phyloP scores from a whole-genome alignment of 1,140 invertebrate genomes.

The Marisa cornuarietis region DNA sequence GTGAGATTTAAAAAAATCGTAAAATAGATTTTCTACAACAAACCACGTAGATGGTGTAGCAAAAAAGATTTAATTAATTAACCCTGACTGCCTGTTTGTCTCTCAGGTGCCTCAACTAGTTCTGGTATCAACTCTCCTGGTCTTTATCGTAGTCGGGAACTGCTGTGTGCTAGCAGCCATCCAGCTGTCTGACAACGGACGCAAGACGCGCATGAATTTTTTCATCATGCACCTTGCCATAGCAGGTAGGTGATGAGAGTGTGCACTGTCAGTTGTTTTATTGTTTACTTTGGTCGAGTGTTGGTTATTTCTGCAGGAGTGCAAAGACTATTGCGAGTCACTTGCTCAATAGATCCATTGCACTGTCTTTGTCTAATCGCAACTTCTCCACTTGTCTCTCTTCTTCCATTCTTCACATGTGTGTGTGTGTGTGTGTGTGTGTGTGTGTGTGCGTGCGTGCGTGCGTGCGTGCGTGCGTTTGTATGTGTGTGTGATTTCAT shows the following conservation, averaged over 20 bases:
- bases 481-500: not conserved
- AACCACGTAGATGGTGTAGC: not conserved
- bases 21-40: not conserved
- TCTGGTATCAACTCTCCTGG: conserved; percentile 87
- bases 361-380: no score
- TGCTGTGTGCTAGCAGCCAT: conserved; percentile 85
- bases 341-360: no score
- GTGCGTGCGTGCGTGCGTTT: not conserved
- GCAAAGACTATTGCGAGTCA: no score
- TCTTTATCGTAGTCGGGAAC: conserved; percentile 89
- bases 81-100: not conserved
- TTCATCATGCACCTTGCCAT: conserved; percentile 95
- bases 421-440: conserved; percentile 9
- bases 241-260: conserved; percentile 73
- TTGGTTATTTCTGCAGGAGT: no score
- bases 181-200: conserved; percentile 76
- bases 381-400: not conserved
- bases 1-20: not conserved
- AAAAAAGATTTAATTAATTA: not conserved
- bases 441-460: not conserved
- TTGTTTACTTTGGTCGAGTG: no score
- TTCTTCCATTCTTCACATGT: not conserved
- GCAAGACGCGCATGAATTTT: conserved; percentile 95
- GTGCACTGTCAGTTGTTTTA: no score
- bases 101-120: conserved; percentile 88